A percentile compares a stretch with the other conserved stretches of the same genome.
These are phyloP conservation scores for Vicugna pacos DNA, from an alignment of 2,113 vertebrate genomes.

Conservation along the genomic window DNA sequence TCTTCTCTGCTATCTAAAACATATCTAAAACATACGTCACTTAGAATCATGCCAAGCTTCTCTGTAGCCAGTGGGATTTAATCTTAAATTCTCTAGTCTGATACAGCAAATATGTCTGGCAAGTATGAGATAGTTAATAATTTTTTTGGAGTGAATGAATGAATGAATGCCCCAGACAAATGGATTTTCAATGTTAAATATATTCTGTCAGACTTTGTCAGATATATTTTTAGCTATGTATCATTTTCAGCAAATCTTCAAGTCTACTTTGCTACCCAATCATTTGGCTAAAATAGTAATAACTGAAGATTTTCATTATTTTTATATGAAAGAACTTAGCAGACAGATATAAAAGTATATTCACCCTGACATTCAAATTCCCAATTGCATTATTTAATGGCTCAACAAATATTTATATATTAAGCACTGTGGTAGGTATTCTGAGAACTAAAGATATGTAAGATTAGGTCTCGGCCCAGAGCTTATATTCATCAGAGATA, in stretches of 20 bases:
- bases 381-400: conserved; percentile 53
- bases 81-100: neutral
- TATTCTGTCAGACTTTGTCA: neutral
- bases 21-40: neutral
- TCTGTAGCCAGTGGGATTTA: neutral
- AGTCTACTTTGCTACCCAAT: conserved; percentile 42
- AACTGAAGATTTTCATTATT: conserved; percentile 54
- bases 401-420: conserved; percentile 69
- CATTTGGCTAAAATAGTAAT: conserved; percentile 56
- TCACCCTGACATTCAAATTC: conserved; percentile 55
- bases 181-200: conserved; percentile 11
- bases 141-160: conserved; percentile 29
- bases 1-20: conserved; percentile 9
- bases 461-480: conserved; percentile 12
- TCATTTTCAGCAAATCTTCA: conserved; percentile 57
- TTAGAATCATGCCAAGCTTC: neutral
- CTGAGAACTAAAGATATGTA: conserved; percentile 61
- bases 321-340: conserved; percentile 59
- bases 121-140: neutral
- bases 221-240: conserved; percentile 30
- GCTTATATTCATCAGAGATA: conserved; percentile 25
- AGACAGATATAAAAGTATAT: conserved; percentile 20
- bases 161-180: neutral
- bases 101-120: neutral
- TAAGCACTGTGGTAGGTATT: conserved; percentile 21